Evolutionary conservation across 2,797 vertebrate species (phyloP).

Genomic region (Anguilla marmorata): DNA sequence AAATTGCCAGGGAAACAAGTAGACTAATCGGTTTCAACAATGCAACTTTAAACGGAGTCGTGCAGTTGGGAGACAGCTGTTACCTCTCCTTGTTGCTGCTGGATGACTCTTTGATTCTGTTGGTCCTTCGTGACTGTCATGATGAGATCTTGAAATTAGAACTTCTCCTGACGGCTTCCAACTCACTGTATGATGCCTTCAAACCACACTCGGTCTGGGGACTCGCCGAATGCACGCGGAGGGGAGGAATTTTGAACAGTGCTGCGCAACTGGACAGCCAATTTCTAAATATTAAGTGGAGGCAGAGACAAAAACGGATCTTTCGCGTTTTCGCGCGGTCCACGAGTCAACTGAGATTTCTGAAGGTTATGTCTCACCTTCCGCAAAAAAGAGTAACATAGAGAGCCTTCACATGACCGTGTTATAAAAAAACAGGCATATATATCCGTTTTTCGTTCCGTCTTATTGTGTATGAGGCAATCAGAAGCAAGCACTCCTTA

Average conservation of each 20-base stretch:
- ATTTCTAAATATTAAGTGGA: background rate
- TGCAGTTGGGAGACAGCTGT: background rate
- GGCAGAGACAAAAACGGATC: background rate
- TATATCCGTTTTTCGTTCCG: background rate
- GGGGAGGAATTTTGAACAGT: background rate
- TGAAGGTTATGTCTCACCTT: constrained; percentile 1
- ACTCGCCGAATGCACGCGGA: background rate
- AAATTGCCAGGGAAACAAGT: background rate
- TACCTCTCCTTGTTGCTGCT: constrained; percentile 29
- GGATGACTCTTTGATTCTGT: constrained; percentile 12
- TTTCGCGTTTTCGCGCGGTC: background rate
- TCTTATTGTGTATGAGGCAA: background rate
- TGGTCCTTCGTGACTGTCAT: constrained; percentile 28
- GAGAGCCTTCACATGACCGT: background rate
- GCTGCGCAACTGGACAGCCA: background rate
- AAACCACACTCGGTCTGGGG: background rate
- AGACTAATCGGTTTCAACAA: background rate
- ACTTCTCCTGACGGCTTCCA: constrained; percentile 15
- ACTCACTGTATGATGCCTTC: constrained; percentile 9
- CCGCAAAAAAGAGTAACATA: background rate
- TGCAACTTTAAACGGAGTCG: background rate
- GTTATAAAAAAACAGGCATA: background rate
- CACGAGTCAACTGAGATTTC: background rate
- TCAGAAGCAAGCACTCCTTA: background rate
- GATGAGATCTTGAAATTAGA: constrained; percentile 23